phyloP scores from a whole-genome alignment of 92 coral and sea anemone genomes.

The Galaxea fascicularis region DNA sequence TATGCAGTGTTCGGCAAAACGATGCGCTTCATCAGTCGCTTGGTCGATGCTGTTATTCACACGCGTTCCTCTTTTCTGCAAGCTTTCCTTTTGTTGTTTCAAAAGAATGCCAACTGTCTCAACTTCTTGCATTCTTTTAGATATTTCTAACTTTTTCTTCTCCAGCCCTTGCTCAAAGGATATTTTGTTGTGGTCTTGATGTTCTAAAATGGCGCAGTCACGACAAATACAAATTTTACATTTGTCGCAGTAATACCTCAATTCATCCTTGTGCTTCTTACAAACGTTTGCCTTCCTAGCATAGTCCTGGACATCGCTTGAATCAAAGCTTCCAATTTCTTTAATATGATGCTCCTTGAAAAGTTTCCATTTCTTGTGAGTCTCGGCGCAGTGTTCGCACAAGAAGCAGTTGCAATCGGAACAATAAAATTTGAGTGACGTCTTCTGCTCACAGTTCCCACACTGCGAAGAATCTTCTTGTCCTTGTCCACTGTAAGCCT shows the following conservation, averaged over 20 bases:
- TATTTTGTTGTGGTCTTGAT: conserved; percentile 45
- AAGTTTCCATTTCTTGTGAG: background rate
- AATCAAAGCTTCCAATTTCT: conserved; percentile 26
- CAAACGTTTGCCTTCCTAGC: conserved; percentile 20
- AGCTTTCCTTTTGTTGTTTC: background rate
- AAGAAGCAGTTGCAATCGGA: conserved; percentile 19
- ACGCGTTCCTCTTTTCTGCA: background rate
- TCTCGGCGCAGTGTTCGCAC: conserved; percentile 6
- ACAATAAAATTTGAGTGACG: conserved; percentile 22
- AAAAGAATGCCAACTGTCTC: background rate
- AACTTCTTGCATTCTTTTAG: background rate
- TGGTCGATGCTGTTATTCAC: conserved; percentile 8
- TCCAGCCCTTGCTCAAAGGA: conserved; percentile 20
- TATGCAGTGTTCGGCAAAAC: conserved; percentile 19
- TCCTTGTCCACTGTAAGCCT: conserved; percentile 22
- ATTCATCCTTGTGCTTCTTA: conserved; percentile 46
- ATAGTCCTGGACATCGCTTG: conserved; percentile 36
- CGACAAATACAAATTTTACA: conserved; percentile 56
- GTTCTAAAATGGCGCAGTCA: conserved; percentile 62
- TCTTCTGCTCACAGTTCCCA: conserved; percentile 17
- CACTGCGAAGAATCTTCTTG: conserved; percentile 1
- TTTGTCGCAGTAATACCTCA: conserved; percentile 42
- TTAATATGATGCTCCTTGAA: conserved; percentile 3
- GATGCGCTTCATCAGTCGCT: conserved; percentile 16
- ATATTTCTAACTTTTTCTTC: conserved; percentile 18